Evolutionary conservation across 2,113 vertebrate genomes (phyloP), one percentile per base, ranked within the genome.

Genomic region (Hystrix cristata): DNA sequence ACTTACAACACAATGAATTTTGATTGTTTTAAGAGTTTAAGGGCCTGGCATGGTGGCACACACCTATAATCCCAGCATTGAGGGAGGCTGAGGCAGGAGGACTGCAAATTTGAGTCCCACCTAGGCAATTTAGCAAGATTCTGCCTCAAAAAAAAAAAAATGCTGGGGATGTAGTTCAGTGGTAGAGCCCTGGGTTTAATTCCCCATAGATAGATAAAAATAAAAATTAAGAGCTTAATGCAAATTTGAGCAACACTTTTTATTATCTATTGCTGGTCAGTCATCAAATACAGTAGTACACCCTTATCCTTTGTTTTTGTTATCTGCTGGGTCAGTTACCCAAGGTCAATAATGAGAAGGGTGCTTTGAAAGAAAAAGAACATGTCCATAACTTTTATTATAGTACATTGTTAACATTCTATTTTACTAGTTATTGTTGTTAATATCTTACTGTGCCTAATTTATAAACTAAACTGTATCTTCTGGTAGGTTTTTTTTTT

Each of bases 1-100:
- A 91, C 78, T 76, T 13, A 76, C 23, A 19, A 84, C 31, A 90
- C 51, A 92, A 91, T 57, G 16, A 34, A 74, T 38, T 62, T 78
- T 9, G 74, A 84, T 55, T 90, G 43, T 88, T 93, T 96, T 62
- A 94, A 87, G 51, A 55, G 29, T 29, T 79, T 79, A 53, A 29
- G 29, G 48, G 29, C 16, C 29, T 53, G 48, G 27, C 29, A 78
- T 15, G 15, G 29, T 53, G 8, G 48, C 74, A 78, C 8, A 53
- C 31, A 38, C 48, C 48, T 51, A 3, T 55, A 79, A 53, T 53
- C 7, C 29, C 48, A 79, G 8, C 15, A 79, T 48, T 53, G 51
- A 79, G 29, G 76, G 15, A 53, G 16, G 15, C 51, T 55, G 31
- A 79, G 29, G 76, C 76, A 79, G 48, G 43, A 48, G 23, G 76